These are phyloP conservation scores for Drosophila acutilabella DNA, from an alignment of 2,888 invertebrate genomes.

Conservation along the genomic window DNA sequence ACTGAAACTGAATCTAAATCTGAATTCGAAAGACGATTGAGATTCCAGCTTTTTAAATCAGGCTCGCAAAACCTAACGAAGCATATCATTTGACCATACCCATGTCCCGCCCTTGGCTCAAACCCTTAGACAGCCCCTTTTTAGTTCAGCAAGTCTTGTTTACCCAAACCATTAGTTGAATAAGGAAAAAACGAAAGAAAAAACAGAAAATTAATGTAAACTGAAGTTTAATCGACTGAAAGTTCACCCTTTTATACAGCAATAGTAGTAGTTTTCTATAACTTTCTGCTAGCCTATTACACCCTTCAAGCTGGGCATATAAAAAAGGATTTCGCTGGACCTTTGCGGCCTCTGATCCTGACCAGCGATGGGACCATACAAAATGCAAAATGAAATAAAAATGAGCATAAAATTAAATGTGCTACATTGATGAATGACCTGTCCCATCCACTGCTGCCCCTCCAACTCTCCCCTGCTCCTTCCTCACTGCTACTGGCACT, in stretches of 20 bases:
- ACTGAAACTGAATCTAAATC: constrained; percentile 36
- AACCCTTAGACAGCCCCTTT: constrained; percentile 37
- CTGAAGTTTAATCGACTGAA: no score
- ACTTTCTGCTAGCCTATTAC: not conserved
- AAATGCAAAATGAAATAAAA: constrained; percentile 74
- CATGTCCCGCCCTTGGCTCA: not conserved
- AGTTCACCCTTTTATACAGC: no score
- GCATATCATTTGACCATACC: constrained; percentile 25
- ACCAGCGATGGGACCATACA: constrained; percentile 44
- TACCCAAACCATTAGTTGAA: constrained; percentile 74
- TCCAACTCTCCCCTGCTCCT: not conserved
- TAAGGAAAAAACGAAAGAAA: not conserved
- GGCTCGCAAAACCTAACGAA: constrained; percentile 62
- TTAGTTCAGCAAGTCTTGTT: constrained; percentile 51
- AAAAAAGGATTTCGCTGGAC: constrained; percentile 17
- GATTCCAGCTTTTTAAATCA: constrained; percentile 71
- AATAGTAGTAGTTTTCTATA: no score
- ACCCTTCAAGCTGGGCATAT: not conserved
- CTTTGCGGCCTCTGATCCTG: constrained; percentile 54
- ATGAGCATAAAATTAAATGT: constrained; percentile 83
- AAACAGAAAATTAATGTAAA: no score
- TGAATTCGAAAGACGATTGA: constrained; percentile 32
- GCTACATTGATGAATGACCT: constrained; percentile 77
- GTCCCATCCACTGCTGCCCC: not conserved
- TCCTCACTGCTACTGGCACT: constrained; percentile 10